Base-by-base conservation (phyloP, 2,113 vertebrate genomes). In the Pteropus alecto region DNA sequence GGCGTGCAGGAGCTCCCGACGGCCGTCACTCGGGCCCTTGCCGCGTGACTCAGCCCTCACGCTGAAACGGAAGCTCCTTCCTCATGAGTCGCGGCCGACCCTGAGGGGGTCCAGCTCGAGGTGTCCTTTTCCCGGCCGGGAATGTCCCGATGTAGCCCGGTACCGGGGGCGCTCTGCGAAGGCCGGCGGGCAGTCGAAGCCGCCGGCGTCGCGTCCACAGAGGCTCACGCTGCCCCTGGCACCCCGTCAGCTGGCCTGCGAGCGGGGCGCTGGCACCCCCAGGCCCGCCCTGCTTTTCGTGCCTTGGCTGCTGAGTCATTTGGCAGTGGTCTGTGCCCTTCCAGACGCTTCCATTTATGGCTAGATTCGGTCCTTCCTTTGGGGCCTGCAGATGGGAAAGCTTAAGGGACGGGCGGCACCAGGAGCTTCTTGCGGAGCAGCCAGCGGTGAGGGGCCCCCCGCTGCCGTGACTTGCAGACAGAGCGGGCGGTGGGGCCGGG, bases 271-370 rank as follows among this genome's bases (percentile, higher is more conserved):
- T 9, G 0, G 2, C 51, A 2, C 74, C 12, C 6, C 48, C 24
- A 70, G 85, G 35, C 95, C 93, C 28, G 60, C 60, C 21, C 7
- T 30, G 3, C 85, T 70, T 33, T 48, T 56, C 76, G 77, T 77
- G 77, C 28, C 38, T 22, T 2, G 21, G 61, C 77, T 60, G 95
- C 96, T 97, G 94, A 46, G 83, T 58, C 85, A 65, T 24, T 90
- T 98, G 97, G 98, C 97, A 88, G 88, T 60, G 48, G 96, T 3
- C 93, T 38, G 82, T 22, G 85, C 87, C 94, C 96, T 95, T 82
- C 67, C 2, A 94, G 95, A 95, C 0, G 38, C 92, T 98, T 98
- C 98, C 98, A 98, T 98, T 98, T 99, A 98, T 98, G 98, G 98
- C 90, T 65, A 93, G 87, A 81, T 63, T 82, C 93, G 41, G 51